Base-by-base conservation (phyloP, 2,797 vertebrate genomes). In the Moxostoma hubbsi region DNA sequence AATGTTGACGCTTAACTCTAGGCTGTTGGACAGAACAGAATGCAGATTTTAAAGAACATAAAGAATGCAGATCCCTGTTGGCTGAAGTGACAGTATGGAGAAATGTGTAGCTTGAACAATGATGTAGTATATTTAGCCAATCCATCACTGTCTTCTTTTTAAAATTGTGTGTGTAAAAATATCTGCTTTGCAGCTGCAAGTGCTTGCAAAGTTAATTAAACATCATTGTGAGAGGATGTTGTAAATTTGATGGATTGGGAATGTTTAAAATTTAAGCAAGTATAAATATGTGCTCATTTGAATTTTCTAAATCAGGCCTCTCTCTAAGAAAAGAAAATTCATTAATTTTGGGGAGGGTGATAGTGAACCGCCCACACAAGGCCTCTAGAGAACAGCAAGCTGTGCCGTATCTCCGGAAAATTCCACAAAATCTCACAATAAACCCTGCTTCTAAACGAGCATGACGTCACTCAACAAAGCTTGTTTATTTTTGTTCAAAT, bases 401-500 rank as follows among this genome's bases (percentile, higher is more conserved):
- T 66, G 53, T 24, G 73, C 64, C 2, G 3, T 62, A 54, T 69
- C 49, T n/a, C 50, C 5, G 16, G 8, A 73, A 73, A 66, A 73
- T 79, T 73, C 77, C 69, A 73, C 7, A 46, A 73, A 79, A 73
- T 79, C 62, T 51, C 68, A 58, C 61, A 58, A 49, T 66, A 66
- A 65, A 45, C 16, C 43, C 46, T 59, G 54, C 16, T 59, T 36
- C 36, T 77, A 46, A 59, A 11, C 43, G 49, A 47, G 68, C 16
- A 4, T 54, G 67, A 70, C 16, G 50, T 71, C 67, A 64, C 12
- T n/a, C 15, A 49, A 43, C 54, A 47, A 55, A 15, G 36, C 47
- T 69, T 11, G 49, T 69, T 69, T 45, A 69, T 69, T 18, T 54
- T 0, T 18, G 46, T 24, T 62, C 53, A 65, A 43, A 67, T n/a